These are phyloP conservation scores for Apodemia zela DNA, from an alignment of 2,888 invertebrate species.

Conservation along the genomic window DNA sequence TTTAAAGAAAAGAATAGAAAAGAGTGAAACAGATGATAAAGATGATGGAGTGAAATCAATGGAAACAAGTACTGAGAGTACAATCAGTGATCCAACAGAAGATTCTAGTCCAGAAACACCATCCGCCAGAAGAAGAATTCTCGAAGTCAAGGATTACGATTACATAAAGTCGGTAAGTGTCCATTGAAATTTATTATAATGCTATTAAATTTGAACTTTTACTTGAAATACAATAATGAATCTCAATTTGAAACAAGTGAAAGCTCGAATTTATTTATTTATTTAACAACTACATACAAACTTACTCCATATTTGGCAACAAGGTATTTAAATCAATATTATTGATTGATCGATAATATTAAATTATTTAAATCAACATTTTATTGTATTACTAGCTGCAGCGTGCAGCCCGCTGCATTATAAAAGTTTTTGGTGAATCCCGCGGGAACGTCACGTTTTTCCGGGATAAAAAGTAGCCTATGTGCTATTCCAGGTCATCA, in stretches of 20 bases:
- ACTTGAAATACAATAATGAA: not conserved
- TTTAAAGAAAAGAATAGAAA: constrained; percentile 66
- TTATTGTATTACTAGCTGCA: no score
- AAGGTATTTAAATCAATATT: no score
- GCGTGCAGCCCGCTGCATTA: no score
- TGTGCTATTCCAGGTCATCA: no score
- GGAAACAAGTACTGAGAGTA: constrained; percentile 72
- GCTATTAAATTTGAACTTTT: not conserved
- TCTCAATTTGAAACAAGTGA: not conserved
- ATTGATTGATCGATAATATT: no score
- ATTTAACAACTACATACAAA: no score
- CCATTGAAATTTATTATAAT: constrained; percentile 26
- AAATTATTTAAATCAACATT: no score
- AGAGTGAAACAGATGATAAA: constrained; percentile 51
- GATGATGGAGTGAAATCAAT: constrained; percentile 60
- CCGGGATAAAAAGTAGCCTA: no score
- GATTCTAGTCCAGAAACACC: constrained; percentile 67
- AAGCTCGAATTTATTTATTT: not conserved
- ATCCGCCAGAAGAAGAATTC: constrained; percentile 53
- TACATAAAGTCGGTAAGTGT: constrained; percentile 66
- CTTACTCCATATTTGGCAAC: no score
- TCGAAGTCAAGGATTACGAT: constrained; percentile 59
- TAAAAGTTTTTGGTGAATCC: no score
- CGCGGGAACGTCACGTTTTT: no score
- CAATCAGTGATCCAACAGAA: constrained; percentile 63